Conservation (phyloP, 2,888 invertebrate species). For the Agriotes lineatus region DNA sequence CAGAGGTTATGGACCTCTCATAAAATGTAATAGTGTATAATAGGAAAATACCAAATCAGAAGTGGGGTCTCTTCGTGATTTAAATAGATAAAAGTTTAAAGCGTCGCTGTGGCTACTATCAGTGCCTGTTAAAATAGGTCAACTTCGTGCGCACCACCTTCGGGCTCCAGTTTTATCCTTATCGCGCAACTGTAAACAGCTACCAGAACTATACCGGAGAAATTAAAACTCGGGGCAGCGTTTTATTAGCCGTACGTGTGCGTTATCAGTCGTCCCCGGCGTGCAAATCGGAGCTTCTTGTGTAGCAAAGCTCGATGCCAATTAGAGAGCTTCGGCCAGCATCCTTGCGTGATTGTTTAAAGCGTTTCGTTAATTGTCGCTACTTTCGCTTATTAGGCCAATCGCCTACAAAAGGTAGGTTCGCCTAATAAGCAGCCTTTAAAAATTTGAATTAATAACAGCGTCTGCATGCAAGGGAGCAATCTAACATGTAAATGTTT, state of each 20-base stretch:
- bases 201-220: background rate
- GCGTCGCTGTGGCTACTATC: too few relatives aligned
- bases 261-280: background rate
- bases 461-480: constrained; percentile 54
- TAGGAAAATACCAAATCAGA: too few relatives aligned
- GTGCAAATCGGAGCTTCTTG: background rate
- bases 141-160: background rate
- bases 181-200: background rate
- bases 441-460: constrained; percentile 46
- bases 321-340: background rate
- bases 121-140: background rate
- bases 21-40: too few relatives aligned
- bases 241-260: background rate
- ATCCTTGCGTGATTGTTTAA: constrained; percentile 35
- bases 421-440: constrained; percentile 39
- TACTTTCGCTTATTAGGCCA: constrained; percentile 37
- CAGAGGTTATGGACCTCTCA: too few relatives aligned
- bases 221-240: background rate
- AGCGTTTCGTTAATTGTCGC: constrained; percentile 29
- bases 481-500: constrained; percentile 58
- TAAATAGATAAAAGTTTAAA: too few relatives aligned
- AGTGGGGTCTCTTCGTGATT: too few relatives aligned
- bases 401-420: constrained; percentile 32
- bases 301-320: too few relatives aligned
- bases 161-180: background rate